A percentile compares a stretch with the other conserved stretches of the same genome.
Conservation (phyloP, 2,888 invertebrate genomes). For the Phengaris arion region DNA sequence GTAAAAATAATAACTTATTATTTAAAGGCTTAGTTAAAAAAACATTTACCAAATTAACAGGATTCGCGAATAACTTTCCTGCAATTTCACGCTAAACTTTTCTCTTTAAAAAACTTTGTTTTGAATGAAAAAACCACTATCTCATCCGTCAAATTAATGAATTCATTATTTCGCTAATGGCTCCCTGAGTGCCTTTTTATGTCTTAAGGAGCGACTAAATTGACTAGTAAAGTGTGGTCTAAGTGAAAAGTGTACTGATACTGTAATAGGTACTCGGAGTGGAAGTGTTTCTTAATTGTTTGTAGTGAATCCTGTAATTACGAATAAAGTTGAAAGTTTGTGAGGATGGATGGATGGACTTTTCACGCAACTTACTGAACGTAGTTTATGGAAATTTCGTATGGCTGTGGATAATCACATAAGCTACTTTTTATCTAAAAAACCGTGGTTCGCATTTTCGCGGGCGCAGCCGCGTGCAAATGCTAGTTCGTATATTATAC, state of each 20-base stretch:
- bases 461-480: too few species aligned
- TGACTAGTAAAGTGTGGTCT: constrained; percentile 24
- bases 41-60: not conserved
- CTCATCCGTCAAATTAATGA: constrained; percentile 55
- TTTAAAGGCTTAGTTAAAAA: not conserved
- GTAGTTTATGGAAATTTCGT: too few species aligned
- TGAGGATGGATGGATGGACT: too few species aligned
- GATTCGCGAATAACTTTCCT: constrained; percentile 22
- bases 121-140: constrained; percentile 41
- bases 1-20: too few species aligned
- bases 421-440: too few species aligned
- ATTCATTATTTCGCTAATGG: constrained; percentile 54
- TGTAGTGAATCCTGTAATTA: too few species aligned
- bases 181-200: constrained; percentile 31
- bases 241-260: constrained; percentile 26
- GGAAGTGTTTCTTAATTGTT: not conserved
- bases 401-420: too few species aligned
- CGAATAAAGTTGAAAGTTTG: too few species aligned
- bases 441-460: too few species aligned
- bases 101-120: constrained; percentile 34
- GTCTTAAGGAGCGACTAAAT: constrained; percentile 33
- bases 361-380: too few species aligned
- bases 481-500: too few species aligned
- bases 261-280: not conserved
- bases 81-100: constrained; percentile 29